A percentile compares a stretch with the other conserved stretches of the same genome.
phyloP scores from a whole-genome alignment of 2,113 vertebrate genomes.

The Dunckerocampus dactyliophorus region DNA sequence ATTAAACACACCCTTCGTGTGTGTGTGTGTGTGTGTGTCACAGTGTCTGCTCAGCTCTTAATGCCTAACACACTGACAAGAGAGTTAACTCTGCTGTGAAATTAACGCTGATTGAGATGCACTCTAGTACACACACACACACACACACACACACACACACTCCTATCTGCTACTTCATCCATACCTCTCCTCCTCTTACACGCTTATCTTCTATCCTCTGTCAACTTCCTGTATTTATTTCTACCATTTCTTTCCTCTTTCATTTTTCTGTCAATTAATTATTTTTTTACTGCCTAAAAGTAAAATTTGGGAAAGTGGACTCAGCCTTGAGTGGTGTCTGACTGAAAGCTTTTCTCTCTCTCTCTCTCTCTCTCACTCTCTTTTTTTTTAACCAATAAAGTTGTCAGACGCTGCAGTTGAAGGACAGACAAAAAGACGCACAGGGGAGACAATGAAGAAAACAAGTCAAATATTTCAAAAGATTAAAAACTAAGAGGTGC shows the following conservation, averaged over 20 bases:
- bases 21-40: constrained; percentile 51
- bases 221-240: constrained; percentile 3
- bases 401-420: no score
- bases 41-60: constrained; percentile 66
- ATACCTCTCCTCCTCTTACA: constrained; percentile 27
- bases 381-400: not conserved
- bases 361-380: no score
- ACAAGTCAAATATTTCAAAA: no score
- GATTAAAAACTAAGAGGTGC: no score
- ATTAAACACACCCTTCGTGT: constrained; percentile 63
- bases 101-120: constrained; percentile 71
- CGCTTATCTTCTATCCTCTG: constrained; percentile 2
- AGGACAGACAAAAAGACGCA: no score
- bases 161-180: constrained; percentile 49
- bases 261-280: not conserved
- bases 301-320: no score
- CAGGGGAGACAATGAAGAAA: no score
- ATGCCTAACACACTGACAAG: constrained; percentile 64
- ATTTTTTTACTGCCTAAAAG: not conserved
- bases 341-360: not conserved
- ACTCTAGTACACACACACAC: constrained; percentile 38
- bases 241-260: not conserved
- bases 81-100: constrained; percentile 68
- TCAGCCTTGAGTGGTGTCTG: not conserved
- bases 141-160: constrained; percentile 18